phyloP scores from a whole-genome alignment of 2,113 vertebrate species.

The Speoplatyrhinus poulsoni region DNA sequence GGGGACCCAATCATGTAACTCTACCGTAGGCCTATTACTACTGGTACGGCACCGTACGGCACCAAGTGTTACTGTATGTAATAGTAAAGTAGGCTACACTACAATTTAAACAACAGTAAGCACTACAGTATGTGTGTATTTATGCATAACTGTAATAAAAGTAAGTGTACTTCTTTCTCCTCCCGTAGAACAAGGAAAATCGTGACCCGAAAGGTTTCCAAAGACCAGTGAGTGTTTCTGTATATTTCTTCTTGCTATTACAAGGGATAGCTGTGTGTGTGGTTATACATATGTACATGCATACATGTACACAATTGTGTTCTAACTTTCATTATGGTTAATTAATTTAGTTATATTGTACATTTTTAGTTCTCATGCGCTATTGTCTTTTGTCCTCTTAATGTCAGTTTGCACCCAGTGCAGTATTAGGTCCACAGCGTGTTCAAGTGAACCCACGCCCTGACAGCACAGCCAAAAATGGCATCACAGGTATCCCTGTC shows the following conservation, averaged over 20 bases:
- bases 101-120: no score
- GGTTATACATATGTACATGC: no score
- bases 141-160: neutral
- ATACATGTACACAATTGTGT: no score
- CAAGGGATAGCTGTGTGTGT: neutral
- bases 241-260: neutral
- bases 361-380: neutral
- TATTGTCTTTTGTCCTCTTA: constrained; percentile 19
- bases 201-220: constrained; percentile 54
- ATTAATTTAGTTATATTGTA: neutral
- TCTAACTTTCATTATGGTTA: neutral
- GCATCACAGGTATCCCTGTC: constrained; percentile 43
- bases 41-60: no score
- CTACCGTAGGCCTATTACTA: no score
- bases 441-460: constrained; percentile 55
- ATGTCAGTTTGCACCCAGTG: constrained; percentile 45
- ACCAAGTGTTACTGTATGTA: no score
- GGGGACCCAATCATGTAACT: no score
- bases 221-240: constrained; percentile 53
- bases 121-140: no score
- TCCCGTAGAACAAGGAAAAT: constrained; percentile 78
- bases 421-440: constrained; percentile 55
- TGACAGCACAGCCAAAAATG: constrained; percentile 38
- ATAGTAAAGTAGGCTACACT: no score
- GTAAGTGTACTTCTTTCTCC: neutral